Percentiles rank a stretch among this genome's conserved stretches.
Evolutionary conservation across 1,140 invertebrate genomes (phyloP).

Genomic region (Hyposmocoma kahamanoa): DNA sequence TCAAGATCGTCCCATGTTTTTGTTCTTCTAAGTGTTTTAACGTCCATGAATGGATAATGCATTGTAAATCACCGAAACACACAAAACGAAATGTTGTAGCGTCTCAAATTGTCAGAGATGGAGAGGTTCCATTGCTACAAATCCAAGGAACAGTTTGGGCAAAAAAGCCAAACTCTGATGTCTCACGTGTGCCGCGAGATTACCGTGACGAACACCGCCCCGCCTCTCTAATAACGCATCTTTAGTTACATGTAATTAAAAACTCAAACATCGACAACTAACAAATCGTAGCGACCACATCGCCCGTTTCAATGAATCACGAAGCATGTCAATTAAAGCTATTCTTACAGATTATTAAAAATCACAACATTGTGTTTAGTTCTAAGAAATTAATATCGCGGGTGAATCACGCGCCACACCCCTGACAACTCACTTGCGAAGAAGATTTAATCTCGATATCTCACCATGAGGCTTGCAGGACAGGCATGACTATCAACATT

Average conservation of each 20-base stretch:
- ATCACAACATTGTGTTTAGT: constrained; percentile 40
- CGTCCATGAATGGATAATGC: constrained; percentile 13
- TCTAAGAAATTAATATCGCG: constrained; percentile 39
- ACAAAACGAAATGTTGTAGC: constrained; percentile 19
- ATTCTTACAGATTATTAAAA: constrained; percentile 57
- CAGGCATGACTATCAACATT: constrained; percentile 44
- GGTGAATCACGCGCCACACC: constrained; percentile 52
- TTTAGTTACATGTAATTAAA: constrained; percentile 69
- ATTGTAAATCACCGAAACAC: constrained; percentile 12
- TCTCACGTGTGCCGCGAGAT: constrained; percentile 6
- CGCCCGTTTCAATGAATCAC: constrained; percentile 48
- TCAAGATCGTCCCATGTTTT: constrained; percentile 15
- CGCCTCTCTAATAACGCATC: constrained; percentile 50
- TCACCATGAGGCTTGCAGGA: constrained; percentile 42
- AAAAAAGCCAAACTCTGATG: constrained; percentile 15
- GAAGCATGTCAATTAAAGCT: constrained; percentile 51
- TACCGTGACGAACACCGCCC: constrained; percentile 40
- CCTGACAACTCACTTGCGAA: constrained; percentile 39
- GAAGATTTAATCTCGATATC: constrained; percentile 51
- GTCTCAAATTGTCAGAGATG: constrained; percentile 28
- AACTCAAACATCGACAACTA: constrained; percentile 63
- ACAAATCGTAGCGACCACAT: constrained; percentile 46
- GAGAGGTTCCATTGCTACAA: constrained; percentile 15
- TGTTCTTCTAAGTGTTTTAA: constrained; percentile 17
- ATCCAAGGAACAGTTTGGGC: constrained; percentile 10